Base-by-base conservation (phyloP, 92 coral and sea anemone species). In the Ricordea florida region DNA sequence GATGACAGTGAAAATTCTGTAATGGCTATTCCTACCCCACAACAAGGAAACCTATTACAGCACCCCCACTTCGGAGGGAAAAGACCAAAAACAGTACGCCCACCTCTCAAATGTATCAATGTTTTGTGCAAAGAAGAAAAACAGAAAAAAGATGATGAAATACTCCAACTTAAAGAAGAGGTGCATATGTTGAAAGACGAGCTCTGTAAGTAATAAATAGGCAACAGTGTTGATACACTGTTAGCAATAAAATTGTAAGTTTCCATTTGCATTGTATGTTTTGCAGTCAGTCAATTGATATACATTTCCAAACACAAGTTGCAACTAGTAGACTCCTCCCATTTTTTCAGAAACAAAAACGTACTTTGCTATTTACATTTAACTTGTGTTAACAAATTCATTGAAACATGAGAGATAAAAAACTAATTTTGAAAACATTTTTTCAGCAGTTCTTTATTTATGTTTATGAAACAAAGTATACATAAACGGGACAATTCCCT, bases 11-110 rank as follows among this genome's bases (percentile, higher is more conserved):
- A 49, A 49, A 17, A 48, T 2, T 8, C 70, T 10, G 1, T 18
- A 10, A 37, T 5, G 13, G 22, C 29, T 23, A 21, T 22, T 24
- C 13, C 36, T 3, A 6, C 36, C 9, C 25, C 8, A 3, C 36
- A 15, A 10, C 21, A 65, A n/a, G n/a, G 26, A 3, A 26, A 33
- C 6, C 17, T 6, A 23, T 70, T 53, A 52, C 66, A 70, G 18
- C 72, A 74, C 18, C 81, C 81, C 28, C 58, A 61, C 37, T 74
- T 60, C 31, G 81, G 72, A 20, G 81, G 72, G 37, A 74, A 74
- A 33, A 27, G 43, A 11, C 81, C 70, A 29, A 74, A 74, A 22
- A 32, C 24, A 16, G 14, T 2, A 18, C 61, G 3, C 1, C 3
- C 61, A 59, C 69, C 72, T 23, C 72, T 18, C 0, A 20, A 40